Percentiles rank a stretch among this genome's conserved stretches.
Conservation (phyloP, 2,888 invertebrate genomes). For the Diplolepis rosae region DNA sequence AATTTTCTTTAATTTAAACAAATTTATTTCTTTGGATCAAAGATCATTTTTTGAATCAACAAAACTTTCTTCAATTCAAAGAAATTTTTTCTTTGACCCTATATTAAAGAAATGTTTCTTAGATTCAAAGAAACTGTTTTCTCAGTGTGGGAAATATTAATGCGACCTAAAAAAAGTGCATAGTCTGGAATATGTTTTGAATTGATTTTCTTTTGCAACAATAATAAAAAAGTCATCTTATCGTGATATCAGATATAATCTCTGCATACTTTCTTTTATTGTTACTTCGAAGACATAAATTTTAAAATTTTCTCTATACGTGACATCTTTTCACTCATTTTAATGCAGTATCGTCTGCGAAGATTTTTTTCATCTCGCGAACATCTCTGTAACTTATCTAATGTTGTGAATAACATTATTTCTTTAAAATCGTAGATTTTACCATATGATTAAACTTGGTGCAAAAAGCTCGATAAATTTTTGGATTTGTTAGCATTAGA, state of each 20-base stretch:
- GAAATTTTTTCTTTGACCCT: no score
- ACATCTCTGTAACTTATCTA: neutral
- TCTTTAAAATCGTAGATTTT: no score
- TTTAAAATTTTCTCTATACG: neutral
- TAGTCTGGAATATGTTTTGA: neutral
- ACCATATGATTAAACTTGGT: no score
- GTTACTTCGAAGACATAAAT: neutral
- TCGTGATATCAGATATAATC: conserved; percentile 1
- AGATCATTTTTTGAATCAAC: no score
- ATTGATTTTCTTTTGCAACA: neutral
- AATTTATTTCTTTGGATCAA: no score
- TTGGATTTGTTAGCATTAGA: no score
- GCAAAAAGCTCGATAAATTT: no score
- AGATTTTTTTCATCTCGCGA: neutral
- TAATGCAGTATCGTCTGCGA: neutral
- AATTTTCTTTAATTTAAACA: no score
- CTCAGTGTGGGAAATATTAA: no score
- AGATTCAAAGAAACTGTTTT: no score
- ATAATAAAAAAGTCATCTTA: conserved; percentile 7
- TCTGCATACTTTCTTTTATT: neutral
- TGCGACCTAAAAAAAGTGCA: neutral
- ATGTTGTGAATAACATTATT: neutral
- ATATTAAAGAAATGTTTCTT: no score
- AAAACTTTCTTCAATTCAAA: no score
- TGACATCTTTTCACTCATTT: neutral